Conservation (phyloP, 2,113 vertebrate species). For the Eulemur rufifrons region DNA sequence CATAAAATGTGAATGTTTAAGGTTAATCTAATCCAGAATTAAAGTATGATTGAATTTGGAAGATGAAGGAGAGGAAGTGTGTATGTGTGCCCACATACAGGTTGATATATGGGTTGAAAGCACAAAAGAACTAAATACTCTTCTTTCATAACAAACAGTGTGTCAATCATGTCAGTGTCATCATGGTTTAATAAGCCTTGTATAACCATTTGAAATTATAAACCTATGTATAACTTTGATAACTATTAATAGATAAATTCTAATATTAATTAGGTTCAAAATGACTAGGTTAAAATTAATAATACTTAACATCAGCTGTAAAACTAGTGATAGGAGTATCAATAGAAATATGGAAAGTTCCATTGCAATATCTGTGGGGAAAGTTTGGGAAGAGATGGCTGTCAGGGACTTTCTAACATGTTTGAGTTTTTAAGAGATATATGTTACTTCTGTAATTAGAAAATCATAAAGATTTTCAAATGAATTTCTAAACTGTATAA, state of each 20-base stretch:
- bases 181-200: neutral
- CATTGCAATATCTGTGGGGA: neutral
- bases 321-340: neutral
- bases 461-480: constrained; percentile 2
- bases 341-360: neutral
- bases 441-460: neutral
- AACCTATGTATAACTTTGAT: neutral
- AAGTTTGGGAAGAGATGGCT: neutral
- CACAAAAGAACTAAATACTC: neutral
- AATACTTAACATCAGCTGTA: neutral
- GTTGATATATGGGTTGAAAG: neutral
- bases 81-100: no score
- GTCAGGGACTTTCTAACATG: neutral
- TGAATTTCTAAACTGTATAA: neutral
- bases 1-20: neutral
- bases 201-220: neutral
- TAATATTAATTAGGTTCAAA: neutral
- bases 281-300: neutral
- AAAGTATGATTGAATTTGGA: neutral
- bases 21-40: neutral
- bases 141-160: neutral
- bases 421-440: neutral
- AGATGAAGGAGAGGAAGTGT: neutral
- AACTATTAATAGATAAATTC: neutral
- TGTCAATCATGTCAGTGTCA: neutral